Conservation (phyloP, 2,113 vertebrate species). For the Uria lomvia region DNA sequence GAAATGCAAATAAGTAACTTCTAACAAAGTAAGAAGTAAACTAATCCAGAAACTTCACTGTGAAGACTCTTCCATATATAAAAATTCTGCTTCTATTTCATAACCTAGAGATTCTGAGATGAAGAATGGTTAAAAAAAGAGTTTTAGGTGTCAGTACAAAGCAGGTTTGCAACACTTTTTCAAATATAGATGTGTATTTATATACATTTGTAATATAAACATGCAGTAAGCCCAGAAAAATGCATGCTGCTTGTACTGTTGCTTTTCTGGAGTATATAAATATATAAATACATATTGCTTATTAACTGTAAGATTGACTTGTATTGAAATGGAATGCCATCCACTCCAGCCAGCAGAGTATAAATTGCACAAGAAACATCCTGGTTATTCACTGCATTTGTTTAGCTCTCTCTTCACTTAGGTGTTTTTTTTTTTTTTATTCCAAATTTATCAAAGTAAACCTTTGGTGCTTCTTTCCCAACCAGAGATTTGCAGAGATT, state of each 20-base stretch:
- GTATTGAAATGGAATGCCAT: neutral
- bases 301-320: neutral
- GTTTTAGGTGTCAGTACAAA: neutral
- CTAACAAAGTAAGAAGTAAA: neutral
- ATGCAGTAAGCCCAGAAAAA: neutral
- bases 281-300: neutral
- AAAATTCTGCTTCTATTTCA: neutral
- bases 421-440: neutral
- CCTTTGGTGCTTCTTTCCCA: neutral
- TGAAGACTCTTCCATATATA: neutral
- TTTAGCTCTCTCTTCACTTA: neutral
- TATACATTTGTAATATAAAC: neutral
- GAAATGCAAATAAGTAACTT: neutral
- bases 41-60: neutral
- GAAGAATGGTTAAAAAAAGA: neutral
- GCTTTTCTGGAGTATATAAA: neutral
- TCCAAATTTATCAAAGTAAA: neutral
- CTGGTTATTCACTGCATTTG: neutral
- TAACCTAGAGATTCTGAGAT: neutral
- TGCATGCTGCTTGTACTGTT: neutral
- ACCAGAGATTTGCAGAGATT: neutral
- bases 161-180: neutral
- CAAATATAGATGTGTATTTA: neutral
- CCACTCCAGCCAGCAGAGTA: neutral
- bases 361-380: neutral